Evolutionary conservation across 2,113 vertebrate genomes (phyloP), one percentile per base, ranked within the genome.

Genomic region (Strix uralensis): DNA sequence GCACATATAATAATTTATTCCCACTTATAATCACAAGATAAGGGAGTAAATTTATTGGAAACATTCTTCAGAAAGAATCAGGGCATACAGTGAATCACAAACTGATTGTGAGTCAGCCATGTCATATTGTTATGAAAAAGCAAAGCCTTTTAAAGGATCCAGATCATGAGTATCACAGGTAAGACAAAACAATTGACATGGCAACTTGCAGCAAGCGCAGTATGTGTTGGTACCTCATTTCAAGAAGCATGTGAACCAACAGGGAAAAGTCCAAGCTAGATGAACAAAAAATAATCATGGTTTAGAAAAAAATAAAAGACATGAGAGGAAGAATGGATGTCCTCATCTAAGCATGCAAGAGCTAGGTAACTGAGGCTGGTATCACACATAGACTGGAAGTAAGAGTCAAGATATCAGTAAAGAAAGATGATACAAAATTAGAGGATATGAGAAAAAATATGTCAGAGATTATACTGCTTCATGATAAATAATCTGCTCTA

Each of bases 1-100:
- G 51, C 25, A 66, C 57, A 66, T 71, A 51, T 69, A 54, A 51
- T 61, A 57, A 59, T 84, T 86, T 70, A 77, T 83, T 91, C 42
- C 63, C 49, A 52, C 22, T 71, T 86, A 25, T 3, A 94, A 82
- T 90, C 74, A 57, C 51, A 86, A 75, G 62, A 65, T 49, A 90
- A 92, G 67, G 54, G 40, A 72, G 19, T 40, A 70, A 44, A 82
- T 77, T 72, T 73, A 52, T 62, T 62, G 5, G 55, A 88, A 94
- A 29, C 9, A 42, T 42, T 66, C 58, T 86, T 54, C 80, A 88
- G 63, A 86, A 81, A 67, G 72, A 22, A 70, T 92, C 51, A n/a
- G 57, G 51, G 84, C 62, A 51, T 44, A 57, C 34, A 62, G 67
- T 94, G 95, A 96, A 95, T 94, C 86, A 93, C 46, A 66, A 86